These are phyloP conservation scores for Chrysotoxum bicinctum DNA, from an alignment of 2,888 invertebrate species.

Conservation along the genomic window DNA sequence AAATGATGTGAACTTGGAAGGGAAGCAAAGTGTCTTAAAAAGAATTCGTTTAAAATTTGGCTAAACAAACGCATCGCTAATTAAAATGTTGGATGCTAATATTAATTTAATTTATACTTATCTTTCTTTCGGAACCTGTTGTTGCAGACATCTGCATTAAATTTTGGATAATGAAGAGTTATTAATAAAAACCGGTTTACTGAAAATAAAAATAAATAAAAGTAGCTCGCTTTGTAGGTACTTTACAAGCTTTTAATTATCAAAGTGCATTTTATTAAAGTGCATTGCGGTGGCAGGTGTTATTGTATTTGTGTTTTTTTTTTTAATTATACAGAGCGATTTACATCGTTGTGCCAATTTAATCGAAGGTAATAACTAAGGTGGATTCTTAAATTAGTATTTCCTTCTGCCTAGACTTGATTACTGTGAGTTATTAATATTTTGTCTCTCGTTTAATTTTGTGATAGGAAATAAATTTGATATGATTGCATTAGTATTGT, in stretches of 20 bases:
- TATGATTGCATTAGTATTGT: neutral
- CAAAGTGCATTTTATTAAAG: constrained; percentile 1
- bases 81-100: neutral
- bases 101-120: neutral
- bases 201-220: neutral
- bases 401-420: neutral
- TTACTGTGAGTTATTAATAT: neutral
- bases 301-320: neutral
- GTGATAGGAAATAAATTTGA: neutral
- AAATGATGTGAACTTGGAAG: neutral
- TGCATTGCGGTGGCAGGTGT: neutral
- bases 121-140: constrained; percentile 3
- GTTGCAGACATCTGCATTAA: neutral
- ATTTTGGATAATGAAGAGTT: neutral
- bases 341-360: neutral
- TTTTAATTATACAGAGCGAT: neutral
- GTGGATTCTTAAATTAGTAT: neutral
- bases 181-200: constrained; percentile 1
- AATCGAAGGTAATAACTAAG: neutral
- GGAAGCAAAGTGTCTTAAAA: neutral
- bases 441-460: neutral
- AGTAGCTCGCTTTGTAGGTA: neutral
- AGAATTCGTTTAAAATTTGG: neutral
- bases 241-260: neutral
- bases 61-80: neutral